phyloP scores from a whole-genome alignment of 2,113 vertebrate genomes.

The Pedetes capensis region DNA sequence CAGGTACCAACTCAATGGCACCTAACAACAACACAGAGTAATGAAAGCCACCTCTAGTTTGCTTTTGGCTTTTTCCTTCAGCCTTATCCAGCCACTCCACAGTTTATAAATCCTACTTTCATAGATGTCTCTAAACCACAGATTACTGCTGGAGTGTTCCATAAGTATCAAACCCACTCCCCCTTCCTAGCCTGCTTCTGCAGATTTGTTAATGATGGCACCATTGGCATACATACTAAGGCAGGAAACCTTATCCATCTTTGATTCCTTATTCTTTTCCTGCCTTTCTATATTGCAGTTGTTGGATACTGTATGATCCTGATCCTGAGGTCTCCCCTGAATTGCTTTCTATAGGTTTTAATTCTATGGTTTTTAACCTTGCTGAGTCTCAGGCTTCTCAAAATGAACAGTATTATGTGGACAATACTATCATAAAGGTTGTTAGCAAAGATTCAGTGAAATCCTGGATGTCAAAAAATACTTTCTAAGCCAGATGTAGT shows the following conservation, averaged over 20 bases:
- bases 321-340: background rate
- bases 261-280: background rate
- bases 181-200: background rate
- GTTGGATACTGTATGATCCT: background rate
- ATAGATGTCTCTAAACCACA: background rate
- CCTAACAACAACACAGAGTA: no score
- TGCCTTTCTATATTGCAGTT: background rate
- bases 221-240: background rate
- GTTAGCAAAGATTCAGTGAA: background rate
- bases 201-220: background rate
- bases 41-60: constrained; percentile 11
- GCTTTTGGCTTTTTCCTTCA: constrained; percentile 21
- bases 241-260: background rate
- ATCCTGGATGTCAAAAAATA: background rate
- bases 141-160: background rate
- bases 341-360: background rate
- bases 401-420: background rate
- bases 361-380: background rate
- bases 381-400: background rate
- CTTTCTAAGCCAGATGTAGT: background rate
- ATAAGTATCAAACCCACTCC: background rate
- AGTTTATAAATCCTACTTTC: background rate
- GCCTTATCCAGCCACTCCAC: background rate
- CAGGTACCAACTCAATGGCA: no score
- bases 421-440: background rate